phyloP scores from a whole-genome alignment of 2,113 vertebrate species.

The Burhinus bistriatus region DNA sequence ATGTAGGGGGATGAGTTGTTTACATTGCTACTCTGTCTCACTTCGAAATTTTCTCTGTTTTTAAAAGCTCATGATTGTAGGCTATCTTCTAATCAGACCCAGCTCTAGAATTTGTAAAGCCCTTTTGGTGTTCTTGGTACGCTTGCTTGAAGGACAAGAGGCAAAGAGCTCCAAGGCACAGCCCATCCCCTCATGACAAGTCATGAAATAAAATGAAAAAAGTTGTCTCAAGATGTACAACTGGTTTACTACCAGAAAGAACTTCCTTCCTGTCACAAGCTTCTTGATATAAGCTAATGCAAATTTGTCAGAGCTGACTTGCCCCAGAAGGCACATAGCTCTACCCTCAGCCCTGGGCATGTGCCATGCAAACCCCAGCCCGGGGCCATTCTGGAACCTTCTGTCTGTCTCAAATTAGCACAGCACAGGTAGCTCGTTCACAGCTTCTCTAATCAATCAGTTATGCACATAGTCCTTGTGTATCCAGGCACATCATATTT shows the following conservation, averaged over 20 bases:
- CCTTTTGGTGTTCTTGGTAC: not conserved
- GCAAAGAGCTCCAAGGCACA: not conserved
- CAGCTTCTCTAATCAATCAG: slow-evolving; percentile 21
- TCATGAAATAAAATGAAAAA: not conserved
- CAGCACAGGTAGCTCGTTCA: not conserved
- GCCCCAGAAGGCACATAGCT: not conserved
- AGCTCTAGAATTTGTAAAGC: not conserved
- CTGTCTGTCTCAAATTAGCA: not conserved
- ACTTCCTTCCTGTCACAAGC: not conserved
- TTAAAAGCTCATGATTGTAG: not conserved
- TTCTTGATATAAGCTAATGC: not conserved
- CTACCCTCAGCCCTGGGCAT: not conserved
- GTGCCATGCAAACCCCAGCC: not conserved
- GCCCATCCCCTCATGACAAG: not conserved
- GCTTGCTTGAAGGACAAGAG: not conserved
- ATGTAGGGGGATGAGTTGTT: not conserved
- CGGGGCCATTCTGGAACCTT: not conserved
- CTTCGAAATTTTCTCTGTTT: not conserved
- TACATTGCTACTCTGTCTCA: not conserved
- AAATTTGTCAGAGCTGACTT: not conserved
- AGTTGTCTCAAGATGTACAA: not conserved
- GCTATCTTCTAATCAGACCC: not conserved
- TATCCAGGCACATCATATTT: slow-evolving; percentile 11
- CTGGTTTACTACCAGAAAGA: not conserved
- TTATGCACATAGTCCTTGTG: not conserved